Percentiles rank a stretch among this genome's conserved stretches.
phyloP scores from a whole-genome alignment of 2,888 invertebrate species.

The Oasisia sp. region DNA sequence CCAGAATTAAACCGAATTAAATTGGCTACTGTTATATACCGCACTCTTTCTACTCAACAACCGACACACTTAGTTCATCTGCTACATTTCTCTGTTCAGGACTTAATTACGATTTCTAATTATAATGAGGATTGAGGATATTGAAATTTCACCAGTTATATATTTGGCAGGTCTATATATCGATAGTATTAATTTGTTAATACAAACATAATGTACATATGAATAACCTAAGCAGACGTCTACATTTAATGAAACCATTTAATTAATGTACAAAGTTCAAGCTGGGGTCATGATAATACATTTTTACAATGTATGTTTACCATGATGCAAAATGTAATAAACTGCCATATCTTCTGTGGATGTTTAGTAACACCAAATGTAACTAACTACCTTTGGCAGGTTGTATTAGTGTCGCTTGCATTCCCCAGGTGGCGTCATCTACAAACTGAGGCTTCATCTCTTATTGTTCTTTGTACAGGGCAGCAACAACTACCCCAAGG shows the following conservation, averaged over 20 bases:
- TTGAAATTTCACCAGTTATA: neutral
- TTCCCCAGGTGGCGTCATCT: neutral
- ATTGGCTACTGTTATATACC: too few species aligned
- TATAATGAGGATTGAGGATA: too few species aligned
- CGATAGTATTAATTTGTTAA: neutral
- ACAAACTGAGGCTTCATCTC: neutral
- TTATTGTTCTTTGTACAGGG: neutral
- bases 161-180: neutral
- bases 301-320: neutral
- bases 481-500: constrained; percentile 19
- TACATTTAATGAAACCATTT: neutral
- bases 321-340: neutral
- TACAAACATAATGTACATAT: neutral
- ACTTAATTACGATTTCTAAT: too few species aligned
- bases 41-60: too few species aligned
- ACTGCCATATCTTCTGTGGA: neutral
- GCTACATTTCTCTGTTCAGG: too few species aligned
- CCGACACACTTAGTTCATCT: too few species aligned
- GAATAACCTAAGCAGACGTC: neutral
- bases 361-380: neutral
- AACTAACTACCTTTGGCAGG: neutral
- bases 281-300: neutral
- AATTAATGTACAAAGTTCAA: neutral
- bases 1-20: too few species aligned
- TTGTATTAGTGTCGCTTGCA: neutral